Percentiles rank a stretch among this genome's conserved stretches.
phyloP scores from a whole-genome alignment of 2,797 vertebrate genomes.

The Rousettus madagascariensis region DNA sequence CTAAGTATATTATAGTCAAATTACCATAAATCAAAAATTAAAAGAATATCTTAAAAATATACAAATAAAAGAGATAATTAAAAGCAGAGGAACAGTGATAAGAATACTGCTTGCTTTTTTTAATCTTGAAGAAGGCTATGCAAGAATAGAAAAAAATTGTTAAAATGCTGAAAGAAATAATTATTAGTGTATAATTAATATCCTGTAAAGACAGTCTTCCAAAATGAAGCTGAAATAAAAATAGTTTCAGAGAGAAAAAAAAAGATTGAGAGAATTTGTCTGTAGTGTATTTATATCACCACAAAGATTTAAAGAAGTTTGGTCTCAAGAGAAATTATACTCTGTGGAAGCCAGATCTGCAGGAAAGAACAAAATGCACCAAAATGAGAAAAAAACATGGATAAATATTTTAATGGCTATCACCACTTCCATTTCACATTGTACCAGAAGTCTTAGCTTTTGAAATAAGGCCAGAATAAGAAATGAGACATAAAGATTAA shows the following conservation, averaged over 20 bases:
- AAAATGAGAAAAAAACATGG: not conserved
- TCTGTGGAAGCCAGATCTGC: not conserved
- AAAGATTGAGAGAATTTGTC: not conserved
- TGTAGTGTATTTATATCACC: not conserved
- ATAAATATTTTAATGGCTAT: not conserved
- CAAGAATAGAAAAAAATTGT: not conserved
- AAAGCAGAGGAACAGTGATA: not conserved
- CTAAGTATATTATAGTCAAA: not conserved
- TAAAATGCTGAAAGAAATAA: not conserved
- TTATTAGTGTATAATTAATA: not conserved
- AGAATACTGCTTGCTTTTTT: not conserved
- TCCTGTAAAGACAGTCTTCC: not conserved
- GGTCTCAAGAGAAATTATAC: not conserved
- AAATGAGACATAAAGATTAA: not conserved
- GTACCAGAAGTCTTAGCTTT: not conserved
- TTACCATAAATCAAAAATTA: not conserved
- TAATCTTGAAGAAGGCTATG: not conserved
- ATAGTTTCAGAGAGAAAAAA: not conserved
- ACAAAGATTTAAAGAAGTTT: not conserved
- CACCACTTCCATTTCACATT: not conserved
- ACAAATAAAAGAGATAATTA: not conserved
- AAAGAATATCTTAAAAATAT: slow-evolving; percentile 18
- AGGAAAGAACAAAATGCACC: not conserved
- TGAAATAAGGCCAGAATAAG: not conserved
- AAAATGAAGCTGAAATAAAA: not conserved